Base-by-base conservation (phyloP, 2,888 invertebrate genomes). In the Camptogramma bilineatum region DNA sequence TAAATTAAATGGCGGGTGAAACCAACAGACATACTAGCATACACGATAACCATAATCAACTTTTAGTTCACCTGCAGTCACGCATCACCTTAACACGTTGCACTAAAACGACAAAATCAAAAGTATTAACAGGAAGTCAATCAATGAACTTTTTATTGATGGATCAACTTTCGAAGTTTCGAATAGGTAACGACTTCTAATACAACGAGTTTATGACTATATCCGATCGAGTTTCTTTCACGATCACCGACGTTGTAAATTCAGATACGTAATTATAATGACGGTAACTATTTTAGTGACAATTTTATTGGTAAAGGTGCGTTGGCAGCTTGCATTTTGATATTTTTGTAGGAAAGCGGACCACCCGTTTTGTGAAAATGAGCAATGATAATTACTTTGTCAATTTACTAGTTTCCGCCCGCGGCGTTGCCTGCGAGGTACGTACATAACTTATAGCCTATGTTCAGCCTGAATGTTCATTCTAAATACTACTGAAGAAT, bases 61-160 rank as follows among this genome's bases (percentile, higher is more conserved):
- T 21, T 21, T 51, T 16, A 16, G 47, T 21, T 60, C 34, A 31
- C 48, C 39, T 1, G 13, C 42, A 67, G 62, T 67, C 70, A 63
- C 51, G 48, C 68, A 72, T 69, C 71, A 72, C 73, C 69, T 68
- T 67, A 70, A 75, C 61, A 67, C 28, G 7, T 28, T 69, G 67
- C 69, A 67, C 73, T 63, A 55, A n/a, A n/a, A n/a, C n/a, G n/a
- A n/a, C n/a, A n/a, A n/a, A n/a, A 64, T 64, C 53, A 50, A 52
- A 34, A 48, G 57, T 55, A 62, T 62, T 64, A 75, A 82, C 88
- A 84, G 88, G 90, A 90, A 89, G 87, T 88, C 78, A 77, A 82
- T 85, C 84, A 87, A 85, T 83, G 80, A 78, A 69, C 62, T 83
- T 64, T 84, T 87, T 88, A 88, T 89, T 84, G 79, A 78, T 72